Percentiles rank a stretch among this genome's conserved stretches.
phyloP scores from a whole-genome alignment of 92 coral and sea anemone species.

The Palythoa heliodiscus region DNA sequence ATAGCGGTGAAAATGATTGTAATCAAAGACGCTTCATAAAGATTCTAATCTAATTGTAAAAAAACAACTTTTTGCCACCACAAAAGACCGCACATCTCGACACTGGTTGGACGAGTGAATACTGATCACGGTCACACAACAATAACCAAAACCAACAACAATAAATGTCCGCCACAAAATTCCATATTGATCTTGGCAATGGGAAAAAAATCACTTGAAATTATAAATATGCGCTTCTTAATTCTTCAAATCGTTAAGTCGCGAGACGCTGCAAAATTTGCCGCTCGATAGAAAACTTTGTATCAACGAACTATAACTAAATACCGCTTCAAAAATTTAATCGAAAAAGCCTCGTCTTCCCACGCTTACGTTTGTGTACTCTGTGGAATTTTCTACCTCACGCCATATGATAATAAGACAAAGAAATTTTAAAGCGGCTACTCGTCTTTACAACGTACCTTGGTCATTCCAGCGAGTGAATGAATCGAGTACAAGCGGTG shows the following conservation, averaged over 20 bases:
- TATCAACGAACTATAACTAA: background rate
- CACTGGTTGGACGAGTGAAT: background rate
- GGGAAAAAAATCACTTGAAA: background rate
- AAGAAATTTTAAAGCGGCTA: background rate
- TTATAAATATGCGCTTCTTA: background rate
- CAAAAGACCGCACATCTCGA: background rate
- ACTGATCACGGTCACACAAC: background rate
- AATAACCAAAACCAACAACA: background rate
- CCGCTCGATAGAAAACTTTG: background rate
- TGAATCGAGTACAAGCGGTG: background rate
- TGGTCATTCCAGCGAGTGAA: background rate
- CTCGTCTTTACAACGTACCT: background rate
- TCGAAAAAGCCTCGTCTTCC: background rate
- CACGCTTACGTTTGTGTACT: background rate
- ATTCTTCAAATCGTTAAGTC: slow-evolving; percentile 4
- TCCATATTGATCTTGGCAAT: background rate
- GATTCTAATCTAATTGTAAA: background rate
- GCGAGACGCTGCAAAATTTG: background rate
- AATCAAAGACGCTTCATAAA: no score
- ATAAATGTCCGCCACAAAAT: background rate
- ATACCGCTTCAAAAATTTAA: background rate
- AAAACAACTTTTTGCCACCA: background rate
- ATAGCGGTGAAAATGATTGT: background rate
- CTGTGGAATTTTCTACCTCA: background rate
- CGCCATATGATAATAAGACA: background rate